Base-by-base conservation (phyloP, 2,888 invertebrate genomes). In the Caenorhabditis sp. region DNA sequence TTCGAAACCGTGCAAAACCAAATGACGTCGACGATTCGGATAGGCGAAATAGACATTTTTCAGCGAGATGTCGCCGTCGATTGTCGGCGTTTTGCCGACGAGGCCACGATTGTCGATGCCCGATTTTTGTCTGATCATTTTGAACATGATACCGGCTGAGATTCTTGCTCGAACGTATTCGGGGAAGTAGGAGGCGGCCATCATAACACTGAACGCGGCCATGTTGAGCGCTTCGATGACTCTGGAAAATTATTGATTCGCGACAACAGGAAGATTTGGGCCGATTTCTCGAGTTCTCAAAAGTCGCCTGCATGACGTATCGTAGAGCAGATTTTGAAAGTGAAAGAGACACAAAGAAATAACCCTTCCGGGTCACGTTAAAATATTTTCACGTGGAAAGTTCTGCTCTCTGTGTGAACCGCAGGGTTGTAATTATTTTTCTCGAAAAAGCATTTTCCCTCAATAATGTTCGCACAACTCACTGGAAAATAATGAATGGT, bases 1-100 rank as follows among this genome's bases (percentile, higher is more conserved):
- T 24, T 65, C 68, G 54, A 89, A 80, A 64, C 69, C 71, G 43
- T 77, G 66, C 14, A 83, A 62, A 6, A 83, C 65, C 17, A 76
- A 91, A 73, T 93, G 69, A 43, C 74, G 92, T 49, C 91, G 91
- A 17, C 94, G 91, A 0, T 93, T 92, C 1, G 94, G 94, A 89
- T 95, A 95, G 59, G 92, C 91, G 89, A 94, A 94, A 90, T 88
- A 93, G 0, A 94, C 91, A 26, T 91, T 89, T 63, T 91, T 90
- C 76, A 93, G 92, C 37, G 91, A 90, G 0, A 94, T 92, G 84
- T 92, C 91, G 10, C 94, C 93, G n/a, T 63, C 64, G 53, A 83
- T 67, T 1, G 24, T 17, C 76, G 83, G 79, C 58, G 76, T 79
- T 26, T 81, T 77, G 65, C 88, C 88, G 55, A 63, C 73, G 12